Evolutionary conservation across 2,797 vertebrate species (phyloP), one percentile per base, ranked within the genome.

Genomic region (Chelidonichthys spinosus): DNA sequence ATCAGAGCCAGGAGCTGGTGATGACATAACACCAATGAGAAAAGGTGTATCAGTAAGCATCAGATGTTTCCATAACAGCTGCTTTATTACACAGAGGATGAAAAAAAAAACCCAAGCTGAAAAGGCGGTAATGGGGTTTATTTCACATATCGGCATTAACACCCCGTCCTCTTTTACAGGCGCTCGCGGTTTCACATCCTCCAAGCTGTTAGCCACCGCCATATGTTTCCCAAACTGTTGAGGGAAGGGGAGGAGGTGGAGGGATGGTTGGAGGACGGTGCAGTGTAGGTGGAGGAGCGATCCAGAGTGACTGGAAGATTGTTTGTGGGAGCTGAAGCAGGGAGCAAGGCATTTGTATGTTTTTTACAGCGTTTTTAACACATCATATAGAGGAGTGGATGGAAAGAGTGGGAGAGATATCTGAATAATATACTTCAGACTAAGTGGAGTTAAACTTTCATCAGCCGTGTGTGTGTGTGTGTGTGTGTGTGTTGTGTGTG

Each of bases 401-500:
- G 66, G 39, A n/a, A n/a, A 68, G 54, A 79, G 52, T 6, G 2
- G 13, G 58, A 72, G 47, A 37, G 49, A 69, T 54, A 49, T 72
- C 46, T 75, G 58, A 47, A 61, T 77, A 72, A 82, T 47, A 82
- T 47, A 74, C 69, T 76, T 84, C 56, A 79, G 64, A 81, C 49
- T 70, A 60, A 70, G 52, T 63, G 78, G 33, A 78, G 72, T 55
- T 62, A 79, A 85, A 69, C 74, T 86, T 87, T 85, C 58, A 78
- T 85, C 87, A 81, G 56, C 54, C 33, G 61, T 72, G 60, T 81
- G 53, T 55, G 33, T 73, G 54, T 59, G 39, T 81, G 53, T 58
- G 54, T 61, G 39, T 13, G 42, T 52, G 42, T 50, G 25, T 53
- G 11, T 53, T 53, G 49, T 52, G 49, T 55, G 53, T 55, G 17